A percentile compares a stretch with the other conserved stretches of the same genome.
Conservation (phyloP, 2,797 vertebrate genomes). For the Hipposideros larvatus region DNA sequence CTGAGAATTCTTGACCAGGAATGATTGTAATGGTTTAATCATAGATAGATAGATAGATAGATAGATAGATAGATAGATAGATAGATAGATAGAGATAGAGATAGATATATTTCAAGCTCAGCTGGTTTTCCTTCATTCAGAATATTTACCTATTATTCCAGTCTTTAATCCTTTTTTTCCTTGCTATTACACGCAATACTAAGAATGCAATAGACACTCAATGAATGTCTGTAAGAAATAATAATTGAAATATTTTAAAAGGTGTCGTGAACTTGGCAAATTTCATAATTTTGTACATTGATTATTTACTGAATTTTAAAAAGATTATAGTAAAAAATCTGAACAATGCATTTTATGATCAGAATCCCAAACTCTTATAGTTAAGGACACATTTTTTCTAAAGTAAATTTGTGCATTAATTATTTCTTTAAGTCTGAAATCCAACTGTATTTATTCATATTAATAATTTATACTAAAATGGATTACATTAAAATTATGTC, state of each 20-base stretch:
- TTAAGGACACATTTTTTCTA: background rate
- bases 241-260: background rate
- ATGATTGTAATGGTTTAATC: background rate
- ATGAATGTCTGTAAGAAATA: background rate
- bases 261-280: background rate
- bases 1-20: background rate
- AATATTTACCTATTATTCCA: background rate
- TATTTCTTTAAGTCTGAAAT: background rate
- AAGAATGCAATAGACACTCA: background rate
- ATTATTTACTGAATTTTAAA: background rate
- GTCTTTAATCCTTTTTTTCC: background rate
- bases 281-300: background rate
- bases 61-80: too few relatives aligned
- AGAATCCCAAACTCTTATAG: background rate
- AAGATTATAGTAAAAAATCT: background rate
- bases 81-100: too few relatives aligned
- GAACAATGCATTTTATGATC: background rate
- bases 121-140: background rate
- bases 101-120: background rate
- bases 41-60: too few relatives aligned
- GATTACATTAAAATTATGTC: background rate
- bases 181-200: background rate
- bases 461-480: background rate
- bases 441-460: background rate
- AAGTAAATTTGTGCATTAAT: background rate